Evolutionary conservation across 2,888 invertebrate genomes (phyloP).

Genomic region (Tetragonula carbonaria): DNA sequence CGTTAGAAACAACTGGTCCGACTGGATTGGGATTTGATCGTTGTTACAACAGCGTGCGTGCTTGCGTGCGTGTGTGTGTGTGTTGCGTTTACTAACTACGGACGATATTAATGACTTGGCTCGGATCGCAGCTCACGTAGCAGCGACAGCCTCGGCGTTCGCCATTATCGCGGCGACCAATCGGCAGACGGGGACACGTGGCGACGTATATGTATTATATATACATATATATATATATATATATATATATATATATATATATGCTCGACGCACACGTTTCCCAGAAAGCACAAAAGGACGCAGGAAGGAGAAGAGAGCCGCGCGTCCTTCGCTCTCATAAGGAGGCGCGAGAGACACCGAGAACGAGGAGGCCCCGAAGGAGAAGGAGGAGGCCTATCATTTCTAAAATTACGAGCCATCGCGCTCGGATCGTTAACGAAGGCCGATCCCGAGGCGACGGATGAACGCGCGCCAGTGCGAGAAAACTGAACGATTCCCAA

Average conservation of each 20-base stretch:
- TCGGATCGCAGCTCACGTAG: constrained; percentile 72
- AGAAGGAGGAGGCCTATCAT: constrained; percentile 51
- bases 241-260: neutral
- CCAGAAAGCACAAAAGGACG: constrained; percentile 72
- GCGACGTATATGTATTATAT: constrained; percentile 21
- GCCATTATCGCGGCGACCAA: constrained; percentile 66
- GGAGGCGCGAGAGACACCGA: constrained; percentile 38
- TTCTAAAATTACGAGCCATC: constrained; percentile 64
- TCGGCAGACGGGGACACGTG: constrained; percentile 58
- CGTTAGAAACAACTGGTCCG: neutral
- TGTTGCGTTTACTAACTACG: constrained; percentile 28
- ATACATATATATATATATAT: no score
- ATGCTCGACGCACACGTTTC: constrained; percentile 59
- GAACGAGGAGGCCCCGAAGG: neutral
- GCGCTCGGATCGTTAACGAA: constrained; percentile 46
- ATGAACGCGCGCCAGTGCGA: constrained; percentile 27
- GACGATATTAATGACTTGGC: constrained; percentile 66
- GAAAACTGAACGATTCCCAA: constrained; percentile 15
- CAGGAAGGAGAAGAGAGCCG: constrained; percentile 57
- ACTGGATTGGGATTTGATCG: constrained; percentile 26
- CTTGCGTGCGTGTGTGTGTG: constrained; percentile 8
- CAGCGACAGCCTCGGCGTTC: constrained; percentile 67
- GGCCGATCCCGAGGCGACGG: constrained; percentile 28
- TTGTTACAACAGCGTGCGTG: constrained; percentile 33
- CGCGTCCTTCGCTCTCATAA: constrained; percentile 63